These are phyloP conservation scores for pig (Sus scrofa) DNA, from an alignment of 2,113 vertebrate genomes.

Conservation along the genomic window T2T-Sscrofa CM000827.6:90591501-90592000, in stretches of 20 bases:
- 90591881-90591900: not conserved
- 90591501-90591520: slow-evolving; percentile 17
- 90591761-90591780: not conserved
- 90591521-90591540: not conserved
- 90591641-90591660: slow-evolving; percentile 39
- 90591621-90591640: slow-evolving; percentile 26
- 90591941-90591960: not conserved
- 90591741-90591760: not conserved
- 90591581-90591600: not conserved
- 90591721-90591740: not conserved
- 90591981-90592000: not conserved
- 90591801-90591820: not conserved
- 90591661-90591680: not conserved
- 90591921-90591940: not conserved
- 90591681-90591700: not conserved
- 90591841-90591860: not conserved
- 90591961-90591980: too few species aligned
- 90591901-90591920: not conserved
- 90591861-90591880: not conserved
- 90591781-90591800: not conserved
- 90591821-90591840: too few species aligned
- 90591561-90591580: slow-evolving; percentile 5
- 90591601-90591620: not conserved
- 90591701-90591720: not conserved
- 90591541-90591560: not conserved